phyloP scores from a whole-genome alignment of 35 echinoderm and acorn worm genomes.

The Patiria miniata region DNA sequence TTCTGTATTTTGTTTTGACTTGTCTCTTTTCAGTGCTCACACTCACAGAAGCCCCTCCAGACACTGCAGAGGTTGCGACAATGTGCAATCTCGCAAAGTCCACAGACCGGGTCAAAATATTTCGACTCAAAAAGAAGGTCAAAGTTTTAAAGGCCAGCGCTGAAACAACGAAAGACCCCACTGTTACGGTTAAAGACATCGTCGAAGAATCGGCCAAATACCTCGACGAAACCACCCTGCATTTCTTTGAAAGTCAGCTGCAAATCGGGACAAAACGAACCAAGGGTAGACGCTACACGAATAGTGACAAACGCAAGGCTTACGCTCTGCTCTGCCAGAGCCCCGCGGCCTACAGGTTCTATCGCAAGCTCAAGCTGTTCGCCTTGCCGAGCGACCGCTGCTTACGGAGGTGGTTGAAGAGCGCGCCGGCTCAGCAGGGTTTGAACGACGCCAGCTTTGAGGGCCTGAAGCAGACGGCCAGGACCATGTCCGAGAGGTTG shows the following conservation, averaged over 20 bases:
- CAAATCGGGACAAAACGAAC: neutral
- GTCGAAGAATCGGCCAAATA: slow-evolving; percentile 2
- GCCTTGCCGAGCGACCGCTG: neutral
- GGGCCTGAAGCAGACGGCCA: neutral
- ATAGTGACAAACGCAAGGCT: neutral
- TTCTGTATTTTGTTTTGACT: no score
- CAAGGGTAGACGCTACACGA: slow-evolving; percentile 11
- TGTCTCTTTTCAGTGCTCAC: no score
- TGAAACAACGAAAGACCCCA: neutral
- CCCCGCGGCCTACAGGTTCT: slow-evolving; percentile 19
- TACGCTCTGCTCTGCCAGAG: slow-evolving; percentile 36
- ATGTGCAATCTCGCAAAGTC: no score
- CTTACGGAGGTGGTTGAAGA: slow-evolving; percentile 29
- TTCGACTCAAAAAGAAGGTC: neutral
- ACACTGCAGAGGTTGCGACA: no score
- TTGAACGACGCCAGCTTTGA: slow-evolving; percentile 20
- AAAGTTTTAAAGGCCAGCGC: neutral
- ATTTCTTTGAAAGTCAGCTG: slow-evolving; percentile 36
- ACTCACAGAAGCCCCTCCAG: no score
- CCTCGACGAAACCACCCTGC: neutral
- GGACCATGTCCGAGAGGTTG: slow-evolving; percentile 10
- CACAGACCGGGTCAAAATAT: no score
- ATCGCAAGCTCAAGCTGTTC: slow-evolving; percentile 1
- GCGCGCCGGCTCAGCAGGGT: neutral
- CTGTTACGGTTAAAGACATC: neutral